Evolutionary conservation across 2,797 vertebrate genomes (phyloP).

Genomic region (Mormyrops boulengeri): DNA sequence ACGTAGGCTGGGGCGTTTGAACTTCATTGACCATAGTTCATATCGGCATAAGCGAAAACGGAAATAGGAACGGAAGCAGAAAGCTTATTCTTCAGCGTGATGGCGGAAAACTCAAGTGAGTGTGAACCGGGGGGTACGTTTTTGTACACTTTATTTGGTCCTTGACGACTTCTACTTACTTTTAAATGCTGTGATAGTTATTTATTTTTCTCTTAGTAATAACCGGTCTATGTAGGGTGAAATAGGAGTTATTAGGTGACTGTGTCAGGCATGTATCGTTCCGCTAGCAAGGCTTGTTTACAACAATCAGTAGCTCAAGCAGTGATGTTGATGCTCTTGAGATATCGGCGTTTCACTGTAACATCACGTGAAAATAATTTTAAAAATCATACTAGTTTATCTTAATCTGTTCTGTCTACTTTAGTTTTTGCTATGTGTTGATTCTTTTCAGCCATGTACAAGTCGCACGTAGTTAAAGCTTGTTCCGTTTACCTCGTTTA

Average conservation of each 20-base stretch:
- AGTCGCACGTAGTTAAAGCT: neutral
- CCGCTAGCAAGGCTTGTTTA: neutral
- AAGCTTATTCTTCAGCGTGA: conserved; percentile 16
- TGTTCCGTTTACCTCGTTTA: neutral
- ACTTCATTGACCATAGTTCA: conserved; percentile 31
- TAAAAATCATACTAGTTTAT: neutral
- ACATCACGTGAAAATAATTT: neutral
- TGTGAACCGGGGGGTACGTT: neutral
- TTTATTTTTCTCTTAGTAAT: neutral
- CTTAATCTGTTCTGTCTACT: neutral
- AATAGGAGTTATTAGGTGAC: neutral
- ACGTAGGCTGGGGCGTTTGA: neutral
- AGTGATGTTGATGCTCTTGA: neutral
- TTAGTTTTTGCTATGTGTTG: neutral
- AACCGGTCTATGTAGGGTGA: neutral
- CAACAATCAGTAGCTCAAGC: neutral
- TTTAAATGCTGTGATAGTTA: neutral
- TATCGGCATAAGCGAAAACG: neutral
- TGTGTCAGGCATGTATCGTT: neutral
- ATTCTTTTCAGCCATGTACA: neutral
- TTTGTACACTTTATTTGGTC: neutral
- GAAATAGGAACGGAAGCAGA: conserved; percentile 13
- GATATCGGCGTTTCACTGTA: neutral
- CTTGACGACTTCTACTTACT: neutral
- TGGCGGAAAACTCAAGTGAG: conserved; percentile 48